phyloP scores from a whole-genome alignment of 2,888 invertebrate species.

The Rhagium mordax region DNA sequence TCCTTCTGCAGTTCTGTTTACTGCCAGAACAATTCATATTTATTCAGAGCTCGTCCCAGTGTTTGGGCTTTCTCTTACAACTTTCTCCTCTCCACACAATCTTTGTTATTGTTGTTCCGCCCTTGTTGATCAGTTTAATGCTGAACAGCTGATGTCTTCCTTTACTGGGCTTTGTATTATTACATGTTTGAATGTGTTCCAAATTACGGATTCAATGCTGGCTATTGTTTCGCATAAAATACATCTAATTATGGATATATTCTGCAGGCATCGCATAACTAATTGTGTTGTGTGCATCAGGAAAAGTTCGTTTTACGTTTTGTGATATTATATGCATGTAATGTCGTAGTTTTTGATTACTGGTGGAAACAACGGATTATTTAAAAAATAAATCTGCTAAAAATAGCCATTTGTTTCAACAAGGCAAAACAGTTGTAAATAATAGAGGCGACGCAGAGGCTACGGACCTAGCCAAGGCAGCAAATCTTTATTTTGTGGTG shows the following conservation, averaged over 20 bases:
- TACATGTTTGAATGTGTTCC: conserved; percentile 34
- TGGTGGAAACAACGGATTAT: too few relatives aligned
- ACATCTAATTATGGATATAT: not conserved
- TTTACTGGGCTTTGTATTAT: conserved; percentile 39
- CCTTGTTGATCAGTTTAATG: conserved; percentile 44
- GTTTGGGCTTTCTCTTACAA: conserved; percentile 21
- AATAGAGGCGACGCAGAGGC: too few relatives aligned
- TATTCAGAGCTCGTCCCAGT: conserved; percentile 28
- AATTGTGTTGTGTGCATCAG: not conserved
- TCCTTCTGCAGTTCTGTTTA: conserved; percentile 14
- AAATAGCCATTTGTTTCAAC: too few relatives aligned
- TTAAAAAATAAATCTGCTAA: too few relatives aligned
- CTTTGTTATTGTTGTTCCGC: conserved; percentile 32
- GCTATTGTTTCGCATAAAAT: not conserved
- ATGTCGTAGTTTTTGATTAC: too few relatives aligned
- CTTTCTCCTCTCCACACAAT: conserved; percentile 10
- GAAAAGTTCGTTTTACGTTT: not conserved
- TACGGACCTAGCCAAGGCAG: too few relatives aligned
- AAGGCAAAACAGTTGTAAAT: too few relatives aligned
- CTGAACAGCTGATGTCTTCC: conserved; percentile 48
- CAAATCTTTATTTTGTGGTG: too few relatives aligned
- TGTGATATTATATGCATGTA: too few relatives aligned
- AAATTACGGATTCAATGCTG: conserved; percentile 34
- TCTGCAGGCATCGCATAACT: not conserved
- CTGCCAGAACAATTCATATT: conserved; percentile 23